These are phyloP conservation scores for Molossus alvarezi DNA, from an alignment of 2,797 vertebrate species.

Conservation along the genomic window DNA sequence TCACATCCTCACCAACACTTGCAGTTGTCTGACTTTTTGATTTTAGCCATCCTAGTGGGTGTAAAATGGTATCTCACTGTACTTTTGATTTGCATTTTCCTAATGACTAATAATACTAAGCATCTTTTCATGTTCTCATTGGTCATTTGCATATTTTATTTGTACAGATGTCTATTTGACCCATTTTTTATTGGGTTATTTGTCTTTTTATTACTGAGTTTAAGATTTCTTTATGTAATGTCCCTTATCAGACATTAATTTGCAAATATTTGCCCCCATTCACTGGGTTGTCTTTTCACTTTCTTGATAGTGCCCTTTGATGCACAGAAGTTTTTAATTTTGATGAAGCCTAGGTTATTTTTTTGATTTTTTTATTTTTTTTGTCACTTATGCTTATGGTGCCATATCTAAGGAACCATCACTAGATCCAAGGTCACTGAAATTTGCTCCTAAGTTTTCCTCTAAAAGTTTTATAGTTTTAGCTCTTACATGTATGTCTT, in stretches of 20 bases:
- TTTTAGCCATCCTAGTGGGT: neutral
- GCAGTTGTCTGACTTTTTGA: neutral
- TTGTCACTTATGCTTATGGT: neutral
- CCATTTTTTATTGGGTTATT: neutral
- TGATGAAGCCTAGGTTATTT: neutral
- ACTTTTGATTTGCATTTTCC: neutral
- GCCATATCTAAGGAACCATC: neutral
- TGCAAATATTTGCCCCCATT: neutral
- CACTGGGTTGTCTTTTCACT: neutral
- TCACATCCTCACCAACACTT: neutral
- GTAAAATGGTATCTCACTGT: neutral
- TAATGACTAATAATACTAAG: neutral
- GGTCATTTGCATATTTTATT: neutral
- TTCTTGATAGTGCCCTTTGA: neutral
- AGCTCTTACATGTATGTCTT: neutral
- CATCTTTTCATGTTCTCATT: neutral
- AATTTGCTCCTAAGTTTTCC: neutral
- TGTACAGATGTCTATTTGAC: conserved; percentile 1
- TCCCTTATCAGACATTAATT: neutral
- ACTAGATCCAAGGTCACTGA: neutral
- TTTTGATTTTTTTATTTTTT: neutral
- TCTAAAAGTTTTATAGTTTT: neutral
- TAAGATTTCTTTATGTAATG: conserved; percentile 9
- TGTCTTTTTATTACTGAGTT: neutral
- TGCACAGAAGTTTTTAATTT: conserved; percentile 23